Base-by-base conservation (phyloP, 2,797 vertebrate genomes). In the Coendou prehensilis region DNA sequence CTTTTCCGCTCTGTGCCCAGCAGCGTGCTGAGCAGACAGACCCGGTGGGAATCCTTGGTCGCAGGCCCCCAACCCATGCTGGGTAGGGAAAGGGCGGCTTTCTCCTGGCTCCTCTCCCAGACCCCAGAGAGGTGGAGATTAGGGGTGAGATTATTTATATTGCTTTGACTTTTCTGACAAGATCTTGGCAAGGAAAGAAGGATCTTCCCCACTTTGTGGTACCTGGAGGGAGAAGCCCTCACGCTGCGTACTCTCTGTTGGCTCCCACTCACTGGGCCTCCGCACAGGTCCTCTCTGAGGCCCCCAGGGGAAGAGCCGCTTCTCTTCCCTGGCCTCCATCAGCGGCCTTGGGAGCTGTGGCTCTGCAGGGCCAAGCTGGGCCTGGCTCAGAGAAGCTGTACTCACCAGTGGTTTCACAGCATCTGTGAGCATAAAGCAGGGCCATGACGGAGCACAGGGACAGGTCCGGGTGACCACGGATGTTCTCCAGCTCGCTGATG, bases 401-500 rank as follows among this genome's bases (percentile, higher is more conserved):
- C 96, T 98, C 94, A 98, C 98, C 98, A 2, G 95, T 26, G 26
- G 73, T 97, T 93, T 98, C 93, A 52, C 94, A 97, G 63, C 64
- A 94, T 89, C 96, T 98, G 83, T 99, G 98, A 45, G 98, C 98
- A 57, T 98, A 98, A 57, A 99, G 97, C 41, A 99, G 98, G 52
- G 98, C 98, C 92, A 98, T 97, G 84, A 96, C 41, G 57, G 98
- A 98, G 64, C 98, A 99, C 80, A 98, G 87, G 37, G 97, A 97
- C 41, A 98, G 91, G 2, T 98, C 97, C 1, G 97, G 96, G 84
- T 98, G 97, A 76, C 93, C 97, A 41, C 94, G 98, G 93, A 98
- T 94, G 75, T 67, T 97, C 75, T 98, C 98, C 56, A 98, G 97
- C 15, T 98, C 97, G 41, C 95, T 96, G 89, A 98, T 97, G 85